Percentiles rank a stretch among this genome's conserved stretches.
These are phyloP conservation scores for Riptortus pedestris DNA, from an alignment of 1,140 invertebrate species.

Conservation along the genomic window DNA sequence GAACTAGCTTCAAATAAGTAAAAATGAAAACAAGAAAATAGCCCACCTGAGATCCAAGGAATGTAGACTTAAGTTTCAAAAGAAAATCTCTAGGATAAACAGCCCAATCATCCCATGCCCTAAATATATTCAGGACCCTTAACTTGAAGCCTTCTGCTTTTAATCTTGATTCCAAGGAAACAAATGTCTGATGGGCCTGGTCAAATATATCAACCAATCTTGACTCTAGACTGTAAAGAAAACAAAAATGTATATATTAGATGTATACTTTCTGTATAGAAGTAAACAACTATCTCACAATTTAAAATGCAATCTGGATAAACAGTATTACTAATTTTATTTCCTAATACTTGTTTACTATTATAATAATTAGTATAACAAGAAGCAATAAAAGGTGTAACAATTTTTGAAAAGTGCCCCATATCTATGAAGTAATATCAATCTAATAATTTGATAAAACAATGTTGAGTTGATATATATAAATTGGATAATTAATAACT, in stretches of 20 bases:
- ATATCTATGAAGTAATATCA: no score
- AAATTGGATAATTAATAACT: no score
- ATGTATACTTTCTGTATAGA: background rate
- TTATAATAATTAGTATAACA: no score
- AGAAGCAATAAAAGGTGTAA: no score
- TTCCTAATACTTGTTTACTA: background rate
- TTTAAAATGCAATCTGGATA: background rate
- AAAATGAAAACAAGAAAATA: no score
- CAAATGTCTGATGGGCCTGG: conserved; percentile 64
- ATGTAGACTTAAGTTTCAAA: conserved; percentile 80
- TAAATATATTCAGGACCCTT: conserved; percentile 84
- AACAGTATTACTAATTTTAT: background rate
- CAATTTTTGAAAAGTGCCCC: no score
- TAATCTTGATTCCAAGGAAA: conserved; percentile 72
- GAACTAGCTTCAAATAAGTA: no score
- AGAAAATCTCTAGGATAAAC: conserved; percentile 93
- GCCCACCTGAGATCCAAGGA: conserved; percentile 54
- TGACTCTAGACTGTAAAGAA: conserved; percentile 62
- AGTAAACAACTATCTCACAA: background rate
- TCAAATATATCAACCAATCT: conserved; percentile 80
- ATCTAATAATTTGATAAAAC: no score
- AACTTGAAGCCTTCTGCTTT: conserved; percentile 95
- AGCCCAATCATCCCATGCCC: conserved; percentile 96
- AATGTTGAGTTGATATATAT: no score
- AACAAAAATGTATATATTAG: background rate